Base-by-base conservation (phyloP, 2,797 vertebrate species). In the Calcarius lapponicus region DNA sequence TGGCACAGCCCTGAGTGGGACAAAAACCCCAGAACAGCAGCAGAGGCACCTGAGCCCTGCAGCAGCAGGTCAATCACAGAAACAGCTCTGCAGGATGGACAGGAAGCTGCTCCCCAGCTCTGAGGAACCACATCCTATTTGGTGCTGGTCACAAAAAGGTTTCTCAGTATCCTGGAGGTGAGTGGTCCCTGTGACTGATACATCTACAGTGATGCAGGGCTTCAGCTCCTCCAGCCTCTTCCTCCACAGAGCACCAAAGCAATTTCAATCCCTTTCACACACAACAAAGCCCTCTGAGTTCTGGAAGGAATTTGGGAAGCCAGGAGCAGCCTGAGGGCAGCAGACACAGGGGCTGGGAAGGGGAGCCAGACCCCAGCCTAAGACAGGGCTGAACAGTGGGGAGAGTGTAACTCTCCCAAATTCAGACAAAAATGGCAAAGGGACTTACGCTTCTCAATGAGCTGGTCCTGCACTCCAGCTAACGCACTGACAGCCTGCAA, bases 381-480 rank as follows among this genome's bases (percentile, higher is more conserved):
- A 58, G 70, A n/a, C 45, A 70, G 25, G 69, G 72, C 43, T 38
- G 58, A 47, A 9, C 0, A 3, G 16, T 10, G 47, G 42, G 58
- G 78, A 71, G 14, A 22, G 32, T 1, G 48, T 3, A 29, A 43
- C 7, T 42, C 84, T 12, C 20, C 65, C 72, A n/a, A 38, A 36
- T 9, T 47, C 65, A 18, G 31, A 62, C 32, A 64, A 28, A 74
- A 91, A 76, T 14, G 13, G 67, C 64, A 60, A 47, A 42, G 34
- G 11, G n/a, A 98, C 99, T 99, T 97, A 99, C 99, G 98, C 96
- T 99, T 99, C 92, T 99, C 99, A 78, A 99, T 99, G 97, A 99
- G 99, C 97, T 99, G 99, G 96, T 99, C 99, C 42, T 99, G 99
- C 34, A 99, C 98, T 88, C 99, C 99, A 32, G 99, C 99, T 32